Evolutionary conservation across 2,797 vertebrate species (phyloP), one percentile per base, ranked within the genome.

Genomic region (Paedocypris micromegethes): DNA sequence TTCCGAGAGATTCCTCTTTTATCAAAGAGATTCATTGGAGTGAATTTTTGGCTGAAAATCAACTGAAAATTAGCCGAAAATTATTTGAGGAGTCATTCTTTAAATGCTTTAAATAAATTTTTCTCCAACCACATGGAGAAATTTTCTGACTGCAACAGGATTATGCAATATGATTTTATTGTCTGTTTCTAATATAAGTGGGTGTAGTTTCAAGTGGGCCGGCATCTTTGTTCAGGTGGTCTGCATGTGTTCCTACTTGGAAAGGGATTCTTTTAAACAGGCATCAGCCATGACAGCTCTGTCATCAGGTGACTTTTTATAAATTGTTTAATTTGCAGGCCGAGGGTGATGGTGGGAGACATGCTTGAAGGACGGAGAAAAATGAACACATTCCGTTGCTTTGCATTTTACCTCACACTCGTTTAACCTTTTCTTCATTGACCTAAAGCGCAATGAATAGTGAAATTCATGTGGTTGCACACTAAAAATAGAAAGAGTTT

Each of bases 171-270:
- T 23, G 23, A 23, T 23, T 23, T 23, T 23, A 23, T 44, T 59
- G 61, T 60, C 48, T 72, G 51, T 39, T 63, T 42, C 7, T 55
- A 58, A 49, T 52, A 38, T 62, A 41, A 61, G 61, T 50, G 64
- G 40, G 5, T 66, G 64, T 72, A 47, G 53, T 68, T 64, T 64
- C 60, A 64, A 49, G 54, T 64, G 72, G 59, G 42, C 23, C 4
- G 9, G 63, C 48, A 47, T 68, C 61, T 47, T 42, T 55, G n/a
- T 64, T 23, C 74, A 75, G 64, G 70, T 68, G 64, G 70, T 44
- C 43, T 52, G 49, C 74, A 75, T 53, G 47, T 72, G 70, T 50
- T 47, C 47, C 43, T 55, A 44, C 44, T 56, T 61, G 48, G 56
- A 64, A 48, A 64, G 57, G 38, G 7, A 51, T 75, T 68, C 46